phyloP scores from a whole-genome alignment of 1,140 invertebrate species.

The Hycleus cichorii region DNA sequence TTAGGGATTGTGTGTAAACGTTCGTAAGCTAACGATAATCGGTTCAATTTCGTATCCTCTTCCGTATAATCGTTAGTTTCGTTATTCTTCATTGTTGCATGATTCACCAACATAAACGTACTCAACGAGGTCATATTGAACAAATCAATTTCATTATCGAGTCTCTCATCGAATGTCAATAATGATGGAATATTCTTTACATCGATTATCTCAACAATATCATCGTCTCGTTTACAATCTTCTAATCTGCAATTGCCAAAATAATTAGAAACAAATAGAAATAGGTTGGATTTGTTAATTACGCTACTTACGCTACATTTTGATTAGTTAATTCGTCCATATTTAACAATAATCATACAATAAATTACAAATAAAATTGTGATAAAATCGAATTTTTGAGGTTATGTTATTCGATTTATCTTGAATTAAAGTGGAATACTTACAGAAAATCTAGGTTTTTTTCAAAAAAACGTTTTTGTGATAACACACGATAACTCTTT shows the following conservation, averaged over 20 bases:
- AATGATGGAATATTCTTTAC: slow-evolving; percentile 1
- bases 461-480: too few species aligned
- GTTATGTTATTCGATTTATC: not conserved
- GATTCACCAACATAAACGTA: slow-evolving; percentile 15
- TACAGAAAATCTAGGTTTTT: too few species aligned
- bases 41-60: slow-evolving; percentile 40
- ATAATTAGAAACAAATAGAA: not conserved
- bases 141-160: slow-evolving; percentile 15
- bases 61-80: slow-evolving; percentile 31
- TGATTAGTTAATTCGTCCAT: too few species aligned
- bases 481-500: too few species aligned
- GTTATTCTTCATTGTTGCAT: not conserved
- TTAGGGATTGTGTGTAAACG: slow-evolving; percentile 49
- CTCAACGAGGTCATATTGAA: slow-evolving; percentile 22
- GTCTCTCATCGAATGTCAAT: not conserved
- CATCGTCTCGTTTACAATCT: slow-evolving; percentile 10
- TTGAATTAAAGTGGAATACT: slow-evolving; percentile 1
- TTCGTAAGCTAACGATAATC: slow-evolving; percentile 53
- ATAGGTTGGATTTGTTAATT: not conserved
- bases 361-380: too few species aligned
- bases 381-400: not conserved
- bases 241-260: too few species aligned
- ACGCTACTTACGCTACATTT: not conserved
- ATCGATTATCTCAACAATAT: slow-evolving; percentile 10
- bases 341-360: too few species aligned